A percentile compares a stretch with the other conserved stretches of the same genome.
These are phyloP conservation scores for Clarias pachynema DNA, from an alignment of 2,797 vertebrate genomes.

Conservation along the genomic window DNA sequence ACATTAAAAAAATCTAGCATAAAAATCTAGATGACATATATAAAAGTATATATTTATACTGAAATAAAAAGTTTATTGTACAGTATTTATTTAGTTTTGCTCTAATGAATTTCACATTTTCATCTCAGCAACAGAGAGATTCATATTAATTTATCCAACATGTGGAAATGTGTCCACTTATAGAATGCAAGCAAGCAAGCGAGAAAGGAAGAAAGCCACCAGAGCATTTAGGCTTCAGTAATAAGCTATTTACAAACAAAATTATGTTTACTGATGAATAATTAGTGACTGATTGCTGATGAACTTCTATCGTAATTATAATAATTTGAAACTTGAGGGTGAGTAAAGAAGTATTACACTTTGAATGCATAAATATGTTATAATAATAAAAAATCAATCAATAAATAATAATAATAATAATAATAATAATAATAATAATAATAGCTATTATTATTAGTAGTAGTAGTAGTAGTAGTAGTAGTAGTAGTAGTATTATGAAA, in stretches of 20 bases:
- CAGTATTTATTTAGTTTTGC: neutral
- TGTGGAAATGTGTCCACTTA: neutral
- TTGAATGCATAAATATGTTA: neutral
- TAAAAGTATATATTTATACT: neutral
- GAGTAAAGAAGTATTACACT: neutral
- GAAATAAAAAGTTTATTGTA: neutral
- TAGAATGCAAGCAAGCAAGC: neutral
- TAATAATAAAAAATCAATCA: neutral
- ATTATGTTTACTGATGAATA: neutral
- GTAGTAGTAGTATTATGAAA: too few species aligned
- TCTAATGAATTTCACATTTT: neutral
- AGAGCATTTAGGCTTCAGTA: neutral
- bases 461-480: too few species aligned
- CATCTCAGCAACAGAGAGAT: neutral
- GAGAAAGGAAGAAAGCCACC: neutral
- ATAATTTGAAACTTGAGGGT: neutral
- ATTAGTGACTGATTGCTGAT: neutral
- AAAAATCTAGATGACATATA: neutral
- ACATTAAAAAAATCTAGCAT: neutral
- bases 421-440: too few species aligned
- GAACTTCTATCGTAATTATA: neutral
- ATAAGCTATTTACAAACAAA: neutral
- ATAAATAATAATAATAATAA: too few species aligned
- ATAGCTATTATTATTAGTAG: too few species aligned
- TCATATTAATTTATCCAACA: neutral